A percentile compares a stretch with the other conserved stretches of the same genome.
Evolutionary conservation across 2,113 vertebrate genomes (phyloP).

Genomic region (Caretta caretta): DNA sequence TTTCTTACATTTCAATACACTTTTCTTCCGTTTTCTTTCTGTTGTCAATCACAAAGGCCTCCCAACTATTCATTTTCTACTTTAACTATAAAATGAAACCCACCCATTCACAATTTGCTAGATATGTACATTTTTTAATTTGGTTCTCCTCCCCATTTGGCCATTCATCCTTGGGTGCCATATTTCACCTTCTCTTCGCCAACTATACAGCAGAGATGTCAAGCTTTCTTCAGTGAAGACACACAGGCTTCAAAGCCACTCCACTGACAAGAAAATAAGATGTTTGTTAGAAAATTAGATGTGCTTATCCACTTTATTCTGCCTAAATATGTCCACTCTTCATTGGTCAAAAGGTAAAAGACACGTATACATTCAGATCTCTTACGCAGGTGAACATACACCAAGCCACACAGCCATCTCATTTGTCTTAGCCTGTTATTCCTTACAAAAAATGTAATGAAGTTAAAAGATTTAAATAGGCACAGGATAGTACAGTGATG

Average conservation of each 20-base stretch:
- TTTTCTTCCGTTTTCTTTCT: conserved; percentile 11
- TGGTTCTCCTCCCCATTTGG: not conserved
- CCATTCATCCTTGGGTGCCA: not conserved
- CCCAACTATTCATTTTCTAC: not conserved
- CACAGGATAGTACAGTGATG: not conserved
- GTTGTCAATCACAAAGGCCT: not conserved
- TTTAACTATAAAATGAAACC: not conserved
- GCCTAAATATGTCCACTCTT: not conserved
- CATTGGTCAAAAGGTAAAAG: not conserved
- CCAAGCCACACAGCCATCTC: not conserved
- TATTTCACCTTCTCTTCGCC: not conserved
- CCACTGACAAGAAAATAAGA: not conserved
- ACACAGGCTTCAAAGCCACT: not conserved
- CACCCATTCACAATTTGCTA: not conserved
- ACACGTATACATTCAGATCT: not conserved
- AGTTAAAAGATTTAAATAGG: not conserved
- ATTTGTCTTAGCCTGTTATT: not conserved
- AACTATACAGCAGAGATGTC: not conserved
- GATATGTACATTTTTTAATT: not conserved
- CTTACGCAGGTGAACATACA: not conserved
- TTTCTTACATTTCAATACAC: not conserved
- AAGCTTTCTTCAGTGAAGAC: not conserved
- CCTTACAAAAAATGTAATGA: not conserved
- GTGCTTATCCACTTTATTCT: not conserved
- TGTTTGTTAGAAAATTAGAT: not conserved